Evolutionary conservation across 2,888 invertebrate genomes (phyloP), one percentile per base, ranked within the genome.

Genomic region (Himalopsyche japonica): DNA sequence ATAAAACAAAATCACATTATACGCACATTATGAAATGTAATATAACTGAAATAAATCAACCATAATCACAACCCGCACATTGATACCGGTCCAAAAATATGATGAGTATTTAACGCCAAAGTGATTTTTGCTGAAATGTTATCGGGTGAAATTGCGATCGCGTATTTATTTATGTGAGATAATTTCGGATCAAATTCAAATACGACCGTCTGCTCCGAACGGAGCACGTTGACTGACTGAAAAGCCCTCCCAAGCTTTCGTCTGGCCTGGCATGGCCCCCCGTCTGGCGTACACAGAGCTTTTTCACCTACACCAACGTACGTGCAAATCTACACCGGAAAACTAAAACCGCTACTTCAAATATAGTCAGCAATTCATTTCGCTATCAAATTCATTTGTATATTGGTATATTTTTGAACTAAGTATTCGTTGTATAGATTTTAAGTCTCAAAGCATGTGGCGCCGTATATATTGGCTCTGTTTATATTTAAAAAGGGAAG

Each of bases 401-500:
- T 34, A 34, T 24, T 15, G n/a, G 24, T 57, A 10, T 57, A 20
- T 24, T 57, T 57, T 20, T 57, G 57, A 57, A 20, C 3, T 1
- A 57, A 57, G 8, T 20, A 6, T 57, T 49, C 20, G n/a, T 32
- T 12, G 77, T 82, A 48, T 76, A 49, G 8, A 49, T 77, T 6
- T 24, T 18, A 48, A 77, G 12, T 30, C 34, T 34, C 27, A 76
- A 34, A 77, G 77, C 77, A 15, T 15, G 82, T 48, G 82, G 82
- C 82, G 82, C 37, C 82, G 82, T 32, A 18, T 24, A 78, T 82
- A 82, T 82, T 82, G 82, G 82, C 82, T 79, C 37, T 82, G 82
- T 82, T 82, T 82, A 82, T 82, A 82, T 82, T 82, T 82, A 82
- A 82, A 79, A 82, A 77, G 57, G 34, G 76, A 70, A 78, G 82